Percentiles rank a stretch among this genome's conserved stretches.
Evolutionary conservation across 2,888 invertebrate species (phyloP).

Genomic region (Biston stratarius): DNA sequence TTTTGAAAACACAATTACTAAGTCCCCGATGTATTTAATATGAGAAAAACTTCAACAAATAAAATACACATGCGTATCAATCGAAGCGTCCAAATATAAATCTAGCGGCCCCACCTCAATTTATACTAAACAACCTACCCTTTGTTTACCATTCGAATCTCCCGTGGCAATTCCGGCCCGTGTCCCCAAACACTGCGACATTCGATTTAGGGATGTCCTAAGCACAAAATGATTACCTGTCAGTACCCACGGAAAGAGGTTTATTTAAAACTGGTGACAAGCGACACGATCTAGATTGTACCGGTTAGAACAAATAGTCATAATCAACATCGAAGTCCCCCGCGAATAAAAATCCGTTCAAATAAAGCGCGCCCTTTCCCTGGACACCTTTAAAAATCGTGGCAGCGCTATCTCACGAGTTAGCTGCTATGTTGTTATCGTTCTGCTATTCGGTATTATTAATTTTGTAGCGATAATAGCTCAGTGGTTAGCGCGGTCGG

Average conservation of each 20-base stretch:
- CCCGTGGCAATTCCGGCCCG: constrained; percentile 22
- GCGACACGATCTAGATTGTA: neutral
- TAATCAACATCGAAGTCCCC: no score
- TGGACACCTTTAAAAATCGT: no score
- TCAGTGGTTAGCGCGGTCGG: no score
- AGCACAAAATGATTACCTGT: constrained; percentile 47
- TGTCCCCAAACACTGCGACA: constrained; percentile 31
- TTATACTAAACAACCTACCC: constrained; percentile 19
- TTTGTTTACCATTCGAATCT: constrained; percentile 24
- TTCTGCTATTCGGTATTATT: no score
- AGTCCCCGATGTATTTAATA: neutral
- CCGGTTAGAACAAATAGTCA: no score
- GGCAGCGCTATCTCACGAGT: no score
- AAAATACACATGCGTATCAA: constrained; percentile 9
- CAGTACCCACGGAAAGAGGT: constrained; percentile 22
- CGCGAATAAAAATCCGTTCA: no score
- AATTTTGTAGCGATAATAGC: no score
- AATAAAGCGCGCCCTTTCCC: no score
- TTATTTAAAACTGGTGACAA: neutral
- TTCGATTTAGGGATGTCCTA: constrained; percentile 38
- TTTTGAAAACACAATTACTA: no score
- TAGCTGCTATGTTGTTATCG: no score
- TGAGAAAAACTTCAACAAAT: constrained; percentile 11
- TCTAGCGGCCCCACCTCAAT: constrained; percentile 16
- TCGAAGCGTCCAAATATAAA: constrained; percentile 18